phyloP scores from a whole-genome alignment of 2,888 invertebrate species.

The Masnerella sp. region DNA sequence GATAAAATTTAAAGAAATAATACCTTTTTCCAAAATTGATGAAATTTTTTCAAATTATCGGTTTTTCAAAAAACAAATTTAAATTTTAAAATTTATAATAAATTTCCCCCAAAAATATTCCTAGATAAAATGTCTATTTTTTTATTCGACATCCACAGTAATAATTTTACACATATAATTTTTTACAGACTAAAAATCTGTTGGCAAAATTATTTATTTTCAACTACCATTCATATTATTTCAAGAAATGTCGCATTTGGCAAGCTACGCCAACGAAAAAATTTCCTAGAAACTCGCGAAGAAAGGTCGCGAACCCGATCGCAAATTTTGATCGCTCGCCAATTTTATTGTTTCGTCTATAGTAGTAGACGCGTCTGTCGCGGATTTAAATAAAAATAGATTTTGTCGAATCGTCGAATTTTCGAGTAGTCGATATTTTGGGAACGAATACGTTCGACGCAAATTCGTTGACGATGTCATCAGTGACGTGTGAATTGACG shows the following conservation, averaged over 20 bases:
- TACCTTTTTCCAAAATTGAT: too few species aligned
- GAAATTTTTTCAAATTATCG: too few species aligned
- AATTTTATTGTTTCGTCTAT: constrained; percentile 35
- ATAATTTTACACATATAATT: too few species aligned
- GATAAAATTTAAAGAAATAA: too few species aligned
- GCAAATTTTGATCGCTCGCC: constrained; percentile 37
- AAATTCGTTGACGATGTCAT: constrained; percentile 13
- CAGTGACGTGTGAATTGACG: constrained; percentile 27
- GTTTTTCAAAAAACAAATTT: too few species aligned
- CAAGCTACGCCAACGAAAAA: constrained; percentile 2
- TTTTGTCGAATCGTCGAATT: constrained; percentile 1
- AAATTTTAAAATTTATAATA: too few species aligned
- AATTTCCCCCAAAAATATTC: too few species aligned
- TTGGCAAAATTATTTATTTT: constrained; percentile 3
- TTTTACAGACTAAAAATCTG: not conserved
- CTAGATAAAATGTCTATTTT: too few species aligned
- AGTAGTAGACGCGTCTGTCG: constrained; percentile 34
- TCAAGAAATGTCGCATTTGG: constrained; percentile 41
- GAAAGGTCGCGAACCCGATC: constrained; percentile 48
- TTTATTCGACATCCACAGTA: too few species aligned
- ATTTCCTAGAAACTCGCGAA: constrained; percentile 40
- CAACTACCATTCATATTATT: constrained; percentile 16
- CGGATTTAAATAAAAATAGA: constrained; percentile 28
- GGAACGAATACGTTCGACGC: constrained; percentile 22
- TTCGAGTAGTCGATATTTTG: constrained; percentile 20